A percentile compares a stretch with the other conserved stretches of the same genome.
Evolutionary conservation across 2,888 invertebrate species (phyloP).

Genomic region (Frankliniella fusca): DNA sequence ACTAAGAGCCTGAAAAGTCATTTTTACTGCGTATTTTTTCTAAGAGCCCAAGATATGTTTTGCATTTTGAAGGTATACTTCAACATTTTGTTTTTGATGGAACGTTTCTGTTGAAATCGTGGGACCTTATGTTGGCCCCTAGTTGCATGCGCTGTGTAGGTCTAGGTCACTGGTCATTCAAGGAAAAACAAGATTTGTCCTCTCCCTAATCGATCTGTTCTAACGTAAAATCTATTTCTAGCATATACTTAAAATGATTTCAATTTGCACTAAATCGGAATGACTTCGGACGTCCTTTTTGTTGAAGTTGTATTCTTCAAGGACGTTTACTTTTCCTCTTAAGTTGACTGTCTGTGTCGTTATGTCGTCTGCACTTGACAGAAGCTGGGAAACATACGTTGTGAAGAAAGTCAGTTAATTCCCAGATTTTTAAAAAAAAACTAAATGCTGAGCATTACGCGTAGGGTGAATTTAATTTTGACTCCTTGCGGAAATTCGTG

Average conservation of each 20-base stretch:
- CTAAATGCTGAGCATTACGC: neutral
- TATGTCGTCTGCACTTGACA: slow-evolving; percentile 15
- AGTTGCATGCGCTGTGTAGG: neutral
- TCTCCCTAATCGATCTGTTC: too few species aligned
- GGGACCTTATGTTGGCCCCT: neutral
- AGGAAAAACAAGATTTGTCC: too few species aligned
- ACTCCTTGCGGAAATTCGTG: neutral
- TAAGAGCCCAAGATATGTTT: neutral
- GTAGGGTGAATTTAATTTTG: neutral
- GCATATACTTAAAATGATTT: too few species aligned
- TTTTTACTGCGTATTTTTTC: neutral
- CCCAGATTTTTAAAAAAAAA: neutral
- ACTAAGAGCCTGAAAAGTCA: too few species aligned
- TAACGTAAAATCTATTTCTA: too few species aligned
- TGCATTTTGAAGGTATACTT: neutral
- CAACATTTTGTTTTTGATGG: neutral
- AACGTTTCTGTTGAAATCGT: neutral
- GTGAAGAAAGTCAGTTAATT: neutral
- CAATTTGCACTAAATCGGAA: too few species aligned
- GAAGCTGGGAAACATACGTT: neutral
- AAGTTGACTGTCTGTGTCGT: too few species aligned
- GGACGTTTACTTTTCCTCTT: neutral
- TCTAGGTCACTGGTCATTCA: neutral
- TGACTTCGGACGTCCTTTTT: too few species aligned
- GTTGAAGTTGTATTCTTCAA: too few species aligned